phyloP scores from a whole-genome alignment of 2,888 invertebrate species.

The Mythimna lalbum region DNA sequence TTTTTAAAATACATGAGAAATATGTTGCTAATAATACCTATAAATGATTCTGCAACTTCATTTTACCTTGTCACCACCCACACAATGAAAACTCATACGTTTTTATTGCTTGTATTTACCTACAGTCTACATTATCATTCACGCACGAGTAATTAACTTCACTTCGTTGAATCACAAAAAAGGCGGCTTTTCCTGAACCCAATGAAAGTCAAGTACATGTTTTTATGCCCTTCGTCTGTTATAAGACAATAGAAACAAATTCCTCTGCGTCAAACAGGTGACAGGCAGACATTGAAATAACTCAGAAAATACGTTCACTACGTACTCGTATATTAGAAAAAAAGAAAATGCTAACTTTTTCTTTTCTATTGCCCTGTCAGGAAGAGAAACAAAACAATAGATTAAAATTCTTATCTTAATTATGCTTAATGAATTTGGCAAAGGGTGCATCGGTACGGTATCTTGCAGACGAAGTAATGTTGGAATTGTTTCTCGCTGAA shows the following conservation, averaged over 20 bases:
- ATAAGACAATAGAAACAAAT: conserved; percentile 19
- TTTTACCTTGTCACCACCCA: neutral
- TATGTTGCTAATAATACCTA: too few species aligned
- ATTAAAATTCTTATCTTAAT: conserved; percentile 62
- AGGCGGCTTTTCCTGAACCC: neutral
- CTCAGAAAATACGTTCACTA: conserved; percentile 3
- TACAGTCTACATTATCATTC: neutral
- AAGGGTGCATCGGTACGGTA: conserved; percentile 53
- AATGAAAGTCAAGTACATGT: conserved; percentile 17
- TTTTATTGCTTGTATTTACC: conserved; percentile 5
- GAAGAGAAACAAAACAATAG: conserved; percentile 34
- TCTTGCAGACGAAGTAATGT: conserved; percentile 38
- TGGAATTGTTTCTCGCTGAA: conserved; percentile 44
- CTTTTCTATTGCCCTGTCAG: conserved; percentile 20
- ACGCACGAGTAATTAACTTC: conserved; percentile 21
- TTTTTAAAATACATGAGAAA: too few species aligned
- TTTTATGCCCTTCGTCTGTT: conserved; percentile 2
- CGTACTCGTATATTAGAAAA: too few species aligned
- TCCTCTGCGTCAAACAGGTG: conserved; percentile 32
- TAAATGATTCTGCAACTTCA: neutral
- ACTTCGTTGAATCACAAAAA: conserved; percentile 16
- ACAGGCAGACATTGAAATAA: conserved; percentile 34
- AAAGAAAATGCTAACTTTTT: conserved; percentile 10
- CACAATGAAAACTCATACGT: neutral
- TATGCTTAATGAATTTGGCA: conserved; percentile 55